Base-by-base conservation (phyloP, 2,113 vertebrate genomes). In the Pipa parva region DNA sequence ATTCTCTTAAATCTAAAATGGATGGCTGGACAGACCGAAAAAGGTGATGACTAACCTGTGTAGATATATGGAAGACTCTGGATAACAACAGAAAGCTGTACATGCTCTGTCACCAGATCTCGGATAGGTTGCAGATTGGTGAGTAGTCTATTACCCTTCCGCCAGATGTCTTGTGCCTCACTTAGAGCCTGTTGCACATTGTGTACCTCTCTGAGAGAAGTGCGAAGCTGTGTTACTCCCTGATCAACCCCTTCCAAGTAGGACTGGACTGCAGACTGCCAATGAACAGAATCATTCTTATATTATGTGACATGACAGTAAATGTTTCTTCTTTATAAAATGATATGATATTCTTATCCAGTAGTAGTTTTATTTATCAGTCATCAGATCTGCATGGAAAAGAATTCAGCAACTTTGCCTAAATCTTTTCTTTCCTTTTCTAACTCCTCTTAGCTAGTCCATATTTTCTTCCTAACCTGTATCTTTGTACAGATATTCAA, bases 221-320 rank as follows among this genome's bases (percentile, higher is more conserved):
- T 84, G 8, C 77, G 79, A 36, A 99, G 88, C 74, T 96, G 93
- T 78, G 88, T 83, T 76, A 99, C 80, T 25, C 95, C 95, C 6
- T 80, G 81, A 56, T 86, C 87, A 6, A 98, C 89, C 1, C 92
- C 95, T 73, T 99, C 95, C 81, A 99, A 81, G 79, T 98, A 95
- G 0, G 95, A 95, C 83, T 97, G 95, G 15, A 97, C 85, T 51
- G 93, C 91, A 0, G 93, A 95, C 97, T 99, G 69, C 8, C 20
- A 10, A 22, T 50, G 17, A 50, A 50, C 1, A 4, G 4, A 42
- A 42, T n/a, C 4, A 36, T 4, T 36, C 15, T 36, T 2, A 12
- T 36, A 36, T n/a, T n/a, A n/a, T n/a, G n/a, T n/a, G n/a, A n/a
- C n/a, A n/a, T n/a, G n/a, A n/a, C n/a, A n/a, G n/a, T n/a, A n/a